Conservation (phyloP, 2,888 invertebrate genomes). For the Drosophila antonietae region DNA sequence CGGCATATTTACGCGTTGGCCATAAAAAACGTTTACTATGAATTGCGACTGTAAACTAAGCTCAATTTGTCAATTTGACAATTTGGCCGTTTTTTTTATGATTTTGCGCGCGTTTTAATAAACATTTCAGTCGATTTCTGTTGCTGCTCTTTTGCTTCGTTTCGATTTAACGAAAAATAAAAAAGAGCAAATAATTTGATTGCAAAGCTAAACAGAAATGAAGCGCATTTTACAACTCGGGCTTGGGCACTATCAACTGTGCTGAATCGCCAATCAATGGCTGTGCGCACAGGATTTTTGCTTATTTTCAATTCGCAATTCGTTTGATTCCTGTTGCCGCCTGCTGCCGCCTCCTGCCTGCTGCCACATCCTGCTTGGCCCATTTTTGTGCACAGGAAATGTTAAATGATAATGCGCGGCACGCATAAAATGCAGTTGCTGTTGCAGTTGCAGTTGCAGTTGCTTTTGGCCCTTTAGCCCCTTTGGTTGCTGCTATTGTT, state of each 20-base stretch:
- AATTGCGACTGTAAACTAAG: conserved; percentile 25
- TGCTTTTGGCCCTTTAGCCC: background rate
- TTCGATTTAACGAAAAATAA: conserved; percentile 30
- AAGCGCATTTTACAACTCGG: conserved; percentile 13
- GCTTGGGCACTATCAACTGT: conserved; percentile 3
- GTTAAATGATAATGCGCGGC: conserved; percentile 77
- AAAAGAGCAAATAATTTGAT: conserved; percentile 45
- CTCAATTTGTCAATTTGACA: conserved; percentile 19
- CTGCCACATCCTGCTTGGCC: conserved; percentile 56
- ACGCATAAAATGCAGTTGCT: conserved; percentile 72
- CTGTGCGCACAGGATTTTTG: conserved; percentile 2
- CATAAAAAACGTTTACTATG: conserved; percentile 30
- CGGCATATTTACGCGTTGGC: conserved; percentile 4
- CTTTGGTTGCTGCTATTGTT: conserved; percentile 9
- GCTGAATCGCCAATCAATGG: conserved; percentile 55
- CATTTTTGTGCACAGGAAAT: conserved; percentile 72
- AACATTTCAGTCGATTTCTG: conserved; percentile 28
- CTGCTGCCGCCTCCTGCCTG: conserved; percentile 10
- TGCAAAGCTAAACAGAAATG: conserved; percentile 42
- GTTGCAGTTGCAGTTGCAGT: conserved; percentile 12
- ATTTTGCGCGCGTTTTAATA: conserved; percentile 39
- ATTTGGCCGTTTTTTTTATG: conserved; percentile 30
- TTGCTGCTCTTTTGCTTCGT: background rate
- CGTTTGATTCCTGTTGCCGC: conserved; percentile 15
- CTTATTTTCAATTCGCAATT: conserved; percentile 20